Base-by-base conservation (phyloP, 2,888 invertebrate genomes). In the Aricia artaxerxes region DNA sequence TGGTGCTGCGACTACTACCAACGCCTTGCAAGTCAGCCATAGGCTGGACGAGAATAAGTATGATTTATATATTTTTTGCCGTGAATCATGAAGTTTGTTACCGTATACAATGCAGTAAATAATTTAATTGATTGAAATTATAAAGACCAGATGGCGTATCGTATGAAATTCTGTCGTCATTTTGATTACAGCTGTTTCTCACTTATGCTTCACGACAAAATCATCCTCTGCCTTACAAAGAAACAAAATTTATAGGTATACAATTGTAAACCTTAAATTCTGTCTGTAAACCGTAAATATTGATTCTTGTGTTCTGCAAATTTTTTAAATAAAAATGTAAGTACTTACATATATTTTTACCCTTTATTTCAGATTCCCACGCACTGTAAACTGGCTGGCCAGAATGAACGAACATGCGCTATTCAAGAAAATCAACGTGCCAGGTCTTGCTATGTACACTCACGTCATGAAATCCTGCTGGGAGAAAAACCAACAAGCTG, bases 21-120 rank as follows among this genome's bases (percentile, higher is more conserved):
- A 82, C 0, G 82, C 86, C 0, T 77, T 87, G 79, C 83, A 86
- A 53, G 79, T 78, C 5, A 82, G 88, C 13, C 83, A 83, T 11
- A 82, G 84, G 60, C 11, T 89, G 13, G 85, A 90, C 78, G 40
- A 80, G n/a, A 80, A 80, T 0, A 88, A 82, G 89, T 89, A 81
- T 40, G n/a, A 16, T 38, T 44, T n/a, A 5, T 24, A n/a, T n/a
- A 9, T 64, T 35, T 11, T 61, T 24, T 11, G 49, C 9, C 49
- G 49, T 6, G 2, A 61, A 61, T 24, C 4, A 61, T 24, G 24
- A 7, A 1, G 13, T 4, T 24, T 61, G 61, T 13, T 61, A 7
- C 61, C 5, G 60, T 60, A 40, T 40, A 40, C 40, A 40, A 6
- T 40, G 40, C 60, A n/a, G 60, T 60, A n/a, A 4, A 60, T 16